phyloP scores from a whole-genome alignment of 1,140 invertebrate species.

The Scaptomyza hsui region DNA sequence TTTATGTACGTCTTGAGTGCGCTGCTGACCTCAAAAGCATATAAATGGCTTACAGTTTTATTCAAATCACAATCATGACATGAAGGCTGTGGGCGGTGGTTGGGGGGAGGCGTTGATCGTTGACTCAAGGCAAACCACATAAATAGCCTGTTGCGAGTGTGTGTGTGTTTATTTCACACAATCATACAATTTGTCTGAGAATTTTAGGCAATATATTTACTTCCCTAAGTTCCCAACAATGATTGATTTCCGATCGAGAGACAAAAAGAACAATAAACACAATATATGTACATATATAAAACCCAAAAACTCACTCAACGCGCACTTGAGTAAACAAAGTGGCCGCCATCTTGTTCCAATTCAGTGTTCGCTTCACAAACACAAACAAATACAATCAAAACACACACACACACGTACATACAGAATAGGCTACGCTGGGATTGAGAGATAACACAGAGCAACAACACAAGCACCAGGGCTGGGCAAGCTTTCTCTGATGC shows the following conservation, averaged over 20 bases:
- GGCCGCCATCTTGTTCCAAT: constrained; percentile 66
- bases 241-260: constrained; percentile 53
- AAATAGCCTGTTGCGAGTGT: constrained; percentile 48
- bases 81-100: constrained; percentile 45
- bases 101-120: constrained; percentile 1
- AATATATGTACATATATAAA: constrained; percentile 31
- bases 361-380: constrained; percentile 36
- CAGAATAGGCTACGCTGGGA: constrained; percentile 33
- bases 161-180: constrained; percentile 8
- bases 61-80: constrained; percentile 57
- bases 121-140: constrained; percentile 60
- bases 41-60: constrained; percentile 56
- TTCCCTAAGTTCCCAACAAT: constrained; percentile 1
- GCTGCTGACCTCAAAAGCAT: constrained; percentile 40
- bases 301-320: constrained; percentile 38
- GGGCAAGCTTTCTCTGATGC: constrained; percentile 34
- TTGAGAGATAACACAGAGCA: constrained; percentile 35
- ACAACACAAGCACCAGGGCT: constrained; percentile 17
- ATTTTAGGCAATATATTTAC: constrained; percentile 5
- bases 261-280: constrained; percentile 9
- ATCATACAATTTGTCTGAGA: constrained; percentile 3
- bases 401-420: constrained; percentile 8
- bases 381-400: constrained; percentile 7
- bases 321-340: constrained; percentile 66
- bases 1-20: constrained; percentile 47